Evolutionary conservation across 2,113 vertebrate species (phyloP), one percentile per base, ranked within the genome.

Genomic region (Nothocercus nigrocapillus): DNA sequence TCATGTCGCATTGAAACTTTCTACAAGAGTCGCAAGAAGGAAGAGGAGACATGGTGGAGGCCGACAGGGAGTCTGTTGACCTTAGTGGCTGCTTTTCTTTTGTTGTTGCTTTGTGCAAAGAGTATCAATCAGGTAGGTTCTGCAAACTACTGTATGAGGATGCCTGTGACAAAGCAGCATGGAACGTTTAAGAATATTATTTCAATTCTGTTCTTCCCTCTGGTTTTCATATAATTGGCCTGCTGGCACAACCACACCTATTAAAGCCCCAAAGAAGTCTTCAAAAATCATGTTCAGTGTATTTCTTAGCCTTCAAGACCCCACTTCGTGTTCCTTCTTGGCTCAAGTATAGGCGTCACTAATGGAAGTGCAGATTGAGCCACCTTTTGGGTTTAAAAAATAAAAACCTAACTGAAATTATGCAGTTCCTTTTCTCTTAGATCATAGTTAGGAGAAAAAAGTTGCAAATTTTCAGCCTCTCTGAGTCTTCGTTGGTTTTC

Each of bases 1-100:
- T 77, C 34, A 36, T 0, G 8, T 7, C 4, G 0, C 1, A 17
- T 49, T 18, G 28, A 62, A 54, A 11, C 32, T 79, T 34, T 82
- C 21, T 25, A 49, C 20, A 69, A 49, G 45, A n/a, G 58, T 47
- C 32, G 27, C 13, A 34, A 4, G 25, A 64, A 40, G 38, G 47
- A 34, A 44, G 40, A 42, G 19, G 32, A 77, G 78, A 42, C 7
- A 14, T 80, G 49, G 12, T 13, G 56, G 34, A 61, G 68, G 15
- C 47, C 67, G 34, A 7, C 30, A 44, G 17, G 70, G 21, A 81
- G 36, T 62, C 9, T n/a, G 10, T 27, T 84, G 5, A 27, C 14
- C 87, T 83, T 18, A 69, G 59, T 49, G 49, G 12, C 49, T 85
- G 45, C 49, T 77, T 89, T 61, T 44, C 53, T 20, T 64, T 63